phyloP scores from a whole-genome alignment of 1,140 invertebrate genomes.

The Hylaeus anthracinus region DNA sequence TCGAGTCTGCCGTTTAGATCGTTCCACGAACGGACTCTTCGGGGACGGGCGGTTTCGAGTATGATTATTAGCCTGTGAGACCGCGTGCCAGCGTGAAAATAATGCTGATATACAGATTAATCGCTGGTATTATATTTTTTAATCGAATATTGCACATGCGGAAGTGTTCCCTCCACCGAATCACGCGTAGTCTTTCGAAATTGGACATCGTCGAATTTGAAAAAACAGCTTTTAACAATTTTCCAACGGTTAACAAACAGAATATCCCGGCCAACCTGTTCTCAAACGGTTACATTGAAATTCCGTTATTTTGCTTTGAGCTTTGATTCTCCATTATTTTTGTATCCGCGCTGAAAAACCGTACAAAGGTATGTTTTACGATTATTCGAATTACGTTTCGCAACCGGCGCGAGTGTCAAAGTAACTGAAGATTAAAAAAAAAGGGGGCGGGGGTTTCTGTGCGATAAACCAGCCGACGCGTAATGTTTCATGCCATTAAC shows the following conservation, averaged over 20 bases:
- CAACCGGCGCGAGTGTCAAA: neutral
- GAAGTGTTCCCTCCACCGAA: too few species aligned
- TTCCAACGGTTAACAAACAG: too few species aligned
- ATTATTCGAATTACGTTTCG: neutral
- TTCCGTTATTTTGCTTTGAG: neutral
- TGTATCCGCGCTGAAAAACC: neutral
- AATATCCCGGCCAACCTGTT: too few species aligned
- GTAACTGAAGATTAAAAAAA: neutral
- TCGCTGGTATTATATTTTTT: too few species aligned
- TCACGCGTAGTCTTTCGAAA: too few species aligned
- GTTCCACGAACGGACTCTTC: neutral
- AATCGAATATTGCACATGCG: too few species aligned
- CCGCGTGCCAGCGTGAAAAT: neutral
- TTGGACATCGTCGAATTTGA: too few species aligned
- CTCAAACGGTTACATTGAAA: neutral
- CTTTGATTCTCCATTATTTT: neutral
- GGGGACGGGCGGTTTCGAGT: neutral
- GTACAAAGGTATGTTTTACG: neutral
- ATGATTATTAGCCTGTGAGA: neutral
- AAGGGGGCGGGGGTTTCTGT: too few species aligned
- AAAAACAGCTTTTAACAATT: too few species aligned
- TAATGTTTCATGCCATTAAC: constrained; percentile 46
- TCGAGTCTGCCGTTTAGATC: neutral
- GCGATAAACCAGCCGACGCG: constrained; percentile 13
- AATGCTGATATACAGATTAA: neutral